Evolutionary conservation across 2,797 vertebrate genomes (phyloP).

Genomic region (Platyrinchus mystaceus): DNA sequence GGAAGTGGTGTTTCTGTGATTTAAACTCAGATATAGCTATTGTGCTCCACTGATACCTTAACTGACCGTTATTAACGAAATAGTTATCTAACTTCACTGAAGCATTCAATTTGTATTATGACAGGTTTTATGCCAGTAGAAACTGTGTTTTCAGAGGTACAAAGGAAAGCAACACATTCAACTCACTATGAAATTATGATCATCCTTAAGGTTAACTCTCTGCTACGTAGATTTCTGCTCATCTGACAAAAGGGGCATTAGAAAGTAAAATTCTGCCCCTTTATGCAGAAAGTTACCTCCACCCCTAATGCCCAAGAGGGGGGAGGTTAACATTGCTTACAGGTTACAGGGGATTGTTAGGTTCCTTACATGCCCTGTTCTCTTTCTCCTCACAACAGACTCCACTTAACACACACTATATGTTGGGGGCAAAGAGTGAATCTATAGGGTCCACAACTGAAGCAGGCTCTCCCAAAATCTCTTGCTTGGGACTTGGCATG

Average conservation of each 20-base stretch:
- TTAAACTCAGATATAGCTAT: not conserved
- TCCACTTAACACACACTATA: not conserved
- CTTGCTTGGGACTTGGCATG: not conserved
- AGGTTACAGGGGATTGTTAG: not conserved
- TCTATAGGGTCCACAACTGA: not conserved
- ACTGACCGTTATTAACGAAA: not conserved
- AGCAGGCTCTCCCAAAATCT: not conserved
- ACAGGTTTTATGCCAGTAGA: not conserved
- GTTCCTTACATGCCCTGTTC: not conserved
- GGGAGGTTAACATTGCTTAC: not conserved
- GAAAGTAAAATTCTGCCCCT: not conserved
- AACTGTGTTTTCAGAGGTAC: not conserved
- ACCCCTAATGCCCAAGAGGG: not conserved
- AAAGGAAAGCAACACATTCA: not conserved
- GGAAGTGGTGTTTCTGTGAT: not conserved
- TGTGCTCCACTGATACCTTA: not conserved
- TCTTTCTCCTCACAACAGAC: not conserved
- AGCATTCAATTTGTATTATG: not conserved
- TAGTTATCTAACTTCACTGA: not conserved
- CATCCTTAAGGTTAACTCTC: not conserved
- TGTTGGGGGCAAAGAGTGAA: accelerated
- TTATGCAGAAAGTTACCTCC: not conserved
- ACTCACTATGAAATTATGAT: not conserved
- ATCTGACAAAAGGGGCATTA: not conserved
- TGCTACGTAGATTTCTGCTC: not conserved